Evolutionary conservation across 92 coral and sea anemone species (phyloP).

Genomic region (Actinernus sp.): DNA sequence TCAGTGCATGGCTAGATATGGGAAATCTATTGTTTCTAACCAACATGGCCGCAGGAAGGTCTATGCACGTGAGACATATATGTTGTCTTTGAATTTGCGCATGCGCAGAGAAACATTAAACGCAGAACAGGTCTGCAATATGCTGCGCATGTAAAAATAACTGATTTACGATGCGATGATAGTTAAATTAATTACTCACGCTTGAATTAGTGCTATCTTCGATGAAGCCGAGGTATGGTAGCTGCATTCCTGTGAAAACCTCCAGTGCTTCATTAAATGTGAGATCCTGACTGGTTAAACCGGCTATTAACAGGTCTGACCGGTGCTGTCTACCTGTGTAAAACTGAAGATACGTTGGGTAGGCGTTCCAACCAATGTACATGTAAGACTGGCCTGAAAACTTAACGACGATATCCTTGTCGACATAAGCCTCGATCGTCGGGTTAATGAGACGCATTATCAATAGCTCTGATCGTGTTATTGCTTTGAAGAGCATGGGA

Average conservation of each 20-base stretch:
- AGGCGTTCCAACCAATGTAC: constrained; percentile 58
- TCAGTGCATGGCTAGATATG: no score
- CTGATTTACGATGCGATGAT: no score
- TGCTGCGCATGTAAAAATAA: no score
- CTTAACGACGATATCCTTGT: constrained; percentile 66
- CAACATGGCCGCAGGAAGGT: no score
- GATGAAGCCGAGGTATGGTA: constrained; percentile 79
- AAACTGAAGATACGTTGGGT: constrained; percentile 68
- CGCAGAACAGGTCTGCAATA: no score
- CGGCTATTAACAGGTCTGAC: constrained; percentile 68
- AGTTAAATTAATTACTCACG: no score
- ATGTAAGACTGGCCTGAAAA: constrained; percentile 76
- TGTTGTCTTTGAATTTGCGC: no score
- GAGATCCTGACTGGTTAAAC: constrained; percentile 69
- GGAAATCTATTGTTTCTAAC: no score
- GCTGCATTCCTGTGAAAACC: constrained; percentile 58
- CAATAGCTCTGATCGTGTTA: constrained; percentile 67
- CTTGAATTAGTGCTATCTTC: constrained; percentile 42
- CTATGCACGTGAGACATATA: no score
- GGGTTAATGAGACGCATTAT: constrained; percentile 81
- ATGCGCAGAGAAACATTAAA: no score
- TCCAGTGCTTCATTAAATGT: constrained; percentile 67
- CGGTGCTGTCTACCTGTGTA: constrained; percentile 65
- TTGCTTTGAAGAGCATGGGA: constrained; percentile 41
- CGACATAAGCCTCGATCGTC: constrained; percentile 71